Percentiles rank a stretch among this genome's conserved stretches.
Evolutionary conservation across 2,797 vertebrate species (phyloP).

Genomic region (Xiphophorus birchmanni): DNA sequence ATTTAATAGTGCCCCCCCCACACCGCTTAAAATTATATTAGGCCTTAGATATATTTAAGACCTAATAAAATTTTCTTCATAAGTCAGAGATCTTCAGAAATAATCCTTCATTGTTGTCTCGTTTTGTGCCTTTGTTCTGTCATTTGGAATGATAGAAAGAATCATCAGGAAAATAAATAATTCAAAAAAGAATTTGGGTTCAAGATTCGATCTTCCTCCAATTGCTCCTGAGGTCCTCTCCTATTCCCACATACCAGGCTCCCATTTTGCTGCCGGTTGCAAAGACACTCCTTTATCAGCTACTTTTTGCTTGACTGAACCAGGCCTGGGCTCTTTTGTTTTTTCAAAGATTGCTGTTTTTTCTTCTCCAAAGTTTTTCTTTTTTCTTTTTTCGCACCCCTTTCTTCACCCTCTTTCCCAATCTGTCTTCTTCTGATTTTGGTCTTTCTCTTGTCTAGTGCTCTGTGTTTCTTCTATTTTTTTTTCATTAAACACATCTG

Average conservation of each 20-base stretch:
- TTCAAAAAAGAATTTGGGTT: constrained; percentile 67
- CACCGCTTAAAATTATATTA: neutral
- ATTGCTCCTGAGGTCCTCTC: constrained; percentile 84
- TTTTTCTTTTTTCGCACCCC: constrained; percentile 28
- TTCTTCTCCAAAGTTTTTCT: constrained; percentile 84
- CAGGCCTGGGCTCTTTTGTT: constrained; percentile 88
- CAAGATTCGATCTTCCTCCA: constrained; percentile 72
- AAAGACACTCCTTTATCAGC: constrained; percentile 93
- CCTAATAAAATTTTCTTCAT: neutral
- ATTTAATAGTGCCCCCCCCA: neutral
- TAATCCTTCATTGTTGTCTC: neutral
- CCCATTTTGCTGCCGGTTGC: constrained; percentile 84
- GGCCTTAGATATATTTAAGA: neutral
- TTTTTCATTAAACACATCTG: constrained; percentile 64
- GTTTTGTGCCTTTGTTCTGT: neutral
- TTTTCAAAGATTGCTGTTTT: constrained; percentile 90
- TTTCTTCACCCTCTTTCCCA: constrained; percentile 55
- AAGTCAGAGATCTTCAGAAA: neutral
- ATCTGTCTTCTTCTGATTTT: constrained; percentile 24
- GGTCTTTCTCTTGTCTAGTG: constrained; percentile 28
- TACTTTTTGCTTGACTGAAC: constrained; percentile 93
- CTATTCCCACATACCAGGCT: constrained; percentile 90
- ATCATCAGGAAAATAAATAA: constrained; percentile 52
- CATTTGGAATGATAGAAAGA: constrained; percentile 16
- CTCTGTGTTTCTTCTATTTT: neutral